Conservation (phyloP, 2,113 vertebrate species). For the Poeciliopsis prolifica region DNA sequence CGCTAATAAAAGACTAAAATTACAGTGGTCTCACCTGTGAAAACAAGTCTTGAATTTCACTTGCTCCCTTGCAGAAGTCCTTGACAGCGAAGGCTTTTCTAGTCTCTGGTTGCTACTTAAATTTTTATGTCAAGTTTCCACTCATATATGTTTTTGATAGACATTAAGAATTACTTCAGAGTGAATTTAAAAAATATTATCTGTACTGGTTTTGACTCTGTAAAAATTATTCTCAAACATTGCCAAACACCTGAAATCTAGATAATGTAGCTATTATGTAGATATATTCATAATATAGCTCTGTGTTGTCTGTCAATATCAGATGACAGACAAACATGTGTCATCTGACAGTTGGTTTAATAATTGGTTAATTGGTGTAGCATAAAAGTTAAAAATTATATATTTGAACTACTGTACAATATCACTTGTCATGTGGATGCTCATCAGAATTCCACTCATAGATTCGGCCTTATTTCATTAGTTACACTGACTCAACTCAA, state of each 20-base stretch:
- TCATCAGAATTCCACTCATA: not conserved
- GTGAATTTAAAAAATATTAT: not conserved
- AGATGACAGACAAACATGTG: no score
- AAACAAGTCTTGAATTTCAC: slow-evolving; percentile 53
- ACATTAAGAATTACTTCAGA: not conserved
- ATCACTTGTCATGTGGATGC: slow-evolving; percentile 35
- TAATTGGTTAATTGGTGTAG: not conserved
- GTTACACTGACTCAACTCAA: slow-evolving; percentile 19
- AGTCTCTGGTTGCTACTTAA: slow-evolving; percentile 22
- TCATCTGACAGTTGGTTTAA: not conserved
- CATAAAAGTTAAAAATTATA: slow-evolving; percentile 7
- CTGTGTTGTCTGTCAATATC: no score
- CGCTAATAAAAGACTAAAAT: slow-evolving; percentile 39
- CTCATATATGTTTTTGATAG: not conserved
- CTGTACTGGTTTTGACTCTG: not conserved
- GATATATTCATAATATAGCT: no score
- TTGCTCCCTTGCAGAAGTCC: not conserved
- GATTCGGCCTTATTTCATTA: slow-evolving; percentile 47
- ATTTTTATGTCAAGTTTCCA: not conserved
- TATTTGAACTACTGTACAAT: not conserved
- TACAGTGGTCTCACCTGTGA: slow-evolving; percentile 55
- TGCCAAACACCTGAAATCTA: not conserved
- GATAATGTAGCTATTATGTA: no score
- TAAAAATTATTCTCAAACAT: not conserved
- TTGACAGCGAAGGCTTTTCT: not conserved